These are phyloP conservation scores for Epinephelus awoara DNA, from an alignment of 2,797 vertebrate genomes.

Conservation along the genomic window DNA sequence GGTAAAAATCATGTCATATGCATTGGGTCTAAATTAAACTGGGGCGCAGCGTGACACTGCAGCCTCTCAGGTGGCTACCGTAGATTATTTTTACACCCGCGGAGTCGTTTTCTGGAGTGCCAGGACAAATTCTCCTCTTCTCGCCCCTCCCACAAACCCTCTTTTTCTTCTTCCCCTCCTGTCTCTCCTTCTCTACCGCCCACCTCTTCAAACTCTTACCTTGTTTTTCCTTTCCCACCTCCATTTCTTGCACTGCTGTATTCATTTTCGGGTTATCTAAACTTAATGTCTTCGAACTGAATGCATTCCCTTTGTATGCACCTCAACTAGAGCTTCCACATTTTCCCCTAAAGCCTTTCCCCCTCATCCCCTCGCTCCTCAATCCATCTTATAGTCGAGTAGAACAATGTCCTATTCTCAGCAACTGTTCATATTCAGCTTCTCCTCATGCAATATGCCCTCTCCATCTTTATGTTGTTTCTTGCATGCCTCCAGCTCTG, in stretches of 20 bases:
- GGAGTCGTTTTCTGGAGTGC: slow-evolving; percentile 82
- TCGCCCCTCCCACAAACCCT: slow-evolving; percentile 51
- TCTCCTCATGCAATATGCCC: slow-evolving; percentile 32
- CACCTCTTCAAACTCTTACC: slow-evolving; percentile 22
- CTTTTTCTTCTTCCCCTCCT: slow-evolving; percentile 48
- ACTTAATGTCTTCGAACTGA: slow-evolving; percentile 27
- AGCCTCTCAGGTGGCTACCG: slow-evolving; percentile 86
- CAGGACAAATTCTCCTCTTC: slow-evolving; percentile 82
- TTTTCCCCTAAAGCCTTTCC: slow-evolving; percentile 6
- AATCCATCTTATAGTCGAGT: slow-evolving; percentile 37
- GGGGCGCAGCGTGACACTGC: slow-evolving; percentile 87
- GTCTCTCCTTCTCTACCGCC: not conserved
- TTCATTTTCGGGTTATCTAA: slow-evolving; percentile 18
- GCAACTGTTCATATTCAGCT: slow-evolving; percentile 30
- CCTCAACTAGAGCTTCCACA: slow-evolving; percentile 17
- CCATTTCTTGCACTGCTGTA: slow-evolving; percentile 12
- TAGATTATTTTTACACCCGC: slow-evolving; percentile 87
- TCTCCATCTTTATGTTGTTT: slow-evolving; percentile 48
- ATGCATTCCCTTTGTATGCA: slow-evolving; percentile 24
- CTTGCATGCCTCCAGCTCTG: slow-evolving; percentile 50
- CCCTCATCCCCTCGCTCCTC: slow-evolving; percentile 22
- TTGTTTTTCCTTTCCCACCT: slow-evolving; percentile 13
- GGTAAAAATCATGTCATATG: slow-evolving; percentile 75
- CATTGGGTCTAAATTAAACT: slow-evolving; percentile 81
- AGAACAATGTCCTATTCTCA: slow-evolving; percentile 65